Conservation (phyloP, 2,113 vertebrate species). For the Beaufortia kweichowensis region DNA sequence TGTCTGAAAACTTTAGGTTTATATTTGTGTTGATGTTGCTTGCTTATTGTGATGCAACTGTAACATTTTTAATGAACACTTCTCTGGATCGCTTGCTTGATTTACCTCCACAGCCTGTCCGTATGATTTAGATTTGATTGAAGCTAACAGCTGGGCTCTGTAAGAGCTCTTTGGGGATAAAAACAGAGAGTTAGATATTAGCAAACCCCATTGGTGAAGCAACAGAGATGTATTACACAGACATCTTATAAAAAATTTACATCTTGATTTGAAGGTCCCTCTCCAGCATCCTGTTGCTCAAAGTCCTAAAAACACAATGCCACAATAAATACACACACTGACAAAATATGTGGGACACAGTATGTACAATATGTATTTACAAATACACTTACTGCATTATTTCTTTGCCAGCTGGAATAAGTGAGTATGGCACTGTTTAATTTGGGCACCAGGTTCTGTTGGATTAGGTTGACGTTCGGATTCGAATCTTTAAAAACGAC, state of each 20-base stretch:
- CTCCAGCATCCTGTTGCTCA: conserved; percentile 45
- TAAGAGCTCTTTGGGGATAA: conserved; percentile 73
- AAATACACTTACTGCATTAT: conserved; percentile 69
- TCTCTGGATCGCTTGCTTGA: conserved; percentile 10
- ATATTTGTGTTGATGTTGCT: neutral
- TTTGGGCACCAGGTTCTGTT: conserved; percentile 76
- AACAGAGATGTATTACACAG: neutral
- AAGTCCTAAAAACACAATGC: conserved; percentile 6
- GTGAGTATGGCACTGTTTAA: conserved; percentile 76
- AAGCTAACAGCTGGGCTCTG: conserved; percentile 80
- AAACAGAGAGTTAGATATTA: neutral
- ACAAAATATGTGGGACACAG: neutral
- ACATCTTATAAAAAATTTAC: conserved; percentile 47
- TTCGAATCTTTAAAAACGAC: conserved; percentile 66
- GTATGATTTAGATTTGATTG: conserved; percentile 87
- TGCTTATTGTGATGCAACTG: neutral
- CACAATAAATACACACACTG: conserved; percentile 9
- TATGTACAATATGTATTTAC: neutral
- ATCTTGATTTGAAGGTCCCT: conserved; percentile 64
- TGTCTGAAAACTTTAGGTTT: neutral
- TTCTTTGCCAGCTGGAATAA: conserved; percentile 82
- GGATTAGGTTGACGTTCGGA: conserved; percentile 76
- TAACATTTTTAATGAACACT: neutral
- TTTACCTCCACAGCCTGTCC: conserved; percentile 79
- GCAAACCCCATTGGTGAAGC: neutral